These are phyloP conservation scores for Ridgeia piscesae DNA, from an alignment of 1,140 invertebrate genomes.

Conservation along the genomic window DNA sequence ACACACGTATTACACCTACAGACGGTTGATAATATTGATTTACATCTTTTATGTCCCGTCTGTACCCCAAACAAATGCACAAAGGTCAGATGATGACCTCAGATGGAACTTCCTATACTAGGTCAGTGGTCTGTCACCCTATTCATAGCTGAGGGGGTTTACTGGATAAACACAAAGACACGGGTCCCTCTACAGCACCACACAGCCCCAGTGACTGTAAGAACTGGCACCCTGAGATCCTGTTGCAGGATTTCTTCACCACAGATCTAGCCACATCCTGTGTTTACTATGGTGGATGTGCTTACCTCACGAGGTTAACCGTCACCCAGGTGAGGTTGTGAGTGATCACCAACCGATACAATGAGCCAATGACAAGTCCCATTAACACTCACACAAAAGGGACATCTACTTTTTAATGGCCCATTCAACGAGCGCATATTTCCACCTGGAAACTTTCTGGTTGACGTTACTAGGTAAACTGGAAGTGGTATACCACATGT, in stretches of 20 bases:
- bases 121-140: neutral
- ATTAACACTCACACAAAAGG: neutral
- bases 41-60: neutral
- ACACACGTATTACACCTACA: neutral
- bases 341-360: neutral
- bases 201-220: neutral
- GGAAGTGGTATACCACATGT: neutral
- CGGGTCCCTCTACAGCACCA: neutral
- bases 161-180: neutral
- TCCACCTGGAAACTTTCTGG: neutral
- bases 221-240: neutral
- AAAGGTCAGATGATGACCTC: neutral
- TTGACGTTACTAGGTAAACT: neutral
- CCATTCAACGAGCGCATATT: neutral
- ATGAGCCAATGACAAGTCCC: neutral
- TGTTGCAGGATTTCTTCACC: neutral
- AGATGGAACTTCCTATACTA: neutral
- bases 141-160: neutral
- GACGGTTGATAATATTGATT: no score
- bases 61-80: neutral
- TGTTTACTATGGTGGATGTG: neutral
- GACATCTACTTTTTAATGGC: neutral
- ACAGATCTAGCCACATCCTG: neutral
- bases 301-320: neutral
- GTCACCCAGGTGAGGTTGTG: neutral